These are phyloP conservation scores for Lontra canadensis DNA, from an alignment of 2,113 vertebrate genomes.

Conservation along the genomic window DNA sequence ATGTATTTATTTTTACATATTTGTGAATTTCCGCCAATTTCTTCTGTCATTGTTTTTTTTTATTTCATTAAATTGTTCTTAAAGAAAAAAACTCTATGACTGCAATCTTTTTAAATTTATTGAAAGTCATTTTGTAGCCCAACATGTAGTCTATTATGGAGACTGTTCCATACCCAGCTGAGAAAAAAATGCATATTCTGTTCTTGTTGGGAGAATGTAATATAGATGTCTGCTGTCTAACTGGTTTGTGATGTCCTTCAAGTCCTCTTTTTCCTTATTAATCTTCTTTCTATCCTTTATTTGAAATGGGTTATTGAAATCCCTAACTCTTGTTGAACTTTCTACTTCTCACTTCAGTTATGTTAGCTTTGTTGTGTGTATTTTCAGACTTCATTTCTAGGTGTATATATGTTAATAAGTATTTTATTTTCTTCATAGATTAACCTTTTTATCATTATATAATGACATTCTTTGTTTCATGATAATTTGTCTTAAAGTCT, in stretches of 20 bases:
- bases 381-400: neutral
- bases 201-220: neutral
- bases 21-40: neutral
- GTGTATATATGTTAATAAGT: neutral
- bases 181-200: neutral
- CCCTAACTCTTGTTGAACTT: neutral
- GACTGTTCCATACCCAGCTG: neutral
- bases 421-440: neutral
- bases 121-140: neutral
- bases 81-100: neutral
- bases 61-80: neutral
- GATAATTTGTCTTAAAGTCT: neutral
- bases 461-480: neutral
- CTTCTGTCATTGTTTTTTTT: neutral
- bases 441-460: neutral
- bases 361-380: neutral
- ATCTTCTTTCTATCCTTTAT: neutral
- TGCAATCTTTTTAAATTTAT: neutral
- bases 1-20: neutral
- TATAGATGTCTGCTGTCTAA: neutral
- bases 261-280: neutral
- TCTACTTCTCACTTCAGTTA: neutral
- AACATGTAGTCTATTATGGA: neutral
- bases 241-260: neutral
- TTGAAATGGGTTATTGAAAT: neutral